A percentile compares a stretch with the other conserved stretches of the same genome.
These are phyloP conservation scores for Diachrysia chrysitis DNA, from an alignment of 2,888 invertebrate species.

Conservation along the genomic window DNA sequence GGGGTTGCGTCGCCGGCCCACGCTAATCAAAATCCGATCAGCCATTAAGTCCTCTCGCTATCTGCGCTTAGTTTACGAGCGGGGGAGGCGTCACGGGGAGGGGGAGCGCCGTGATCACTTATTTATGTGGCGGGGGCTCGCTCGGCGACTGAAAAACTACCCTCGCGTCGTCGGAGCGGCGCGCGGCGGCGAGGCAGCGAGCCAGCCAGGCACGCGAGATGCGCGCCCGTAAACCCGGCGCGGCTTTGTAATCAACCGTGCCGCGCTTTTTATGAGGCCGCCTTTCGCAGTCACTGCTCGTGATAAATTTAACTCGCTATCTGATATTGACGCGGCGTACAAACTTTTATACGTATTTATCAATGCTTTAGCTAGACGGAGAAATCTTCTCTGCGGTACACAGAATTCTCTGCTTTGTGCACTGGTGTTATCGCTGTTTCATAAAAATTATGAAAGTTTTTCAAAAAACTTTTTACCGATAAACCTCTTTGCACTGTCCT, in stretches of 20 bases:
- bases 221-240: constrained; percentile 78
- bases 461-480: constrained; percentile 19
- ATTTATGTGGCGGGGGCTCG: constrained; percentile 85
- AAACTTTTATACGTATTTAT: constrained; percentile 67
- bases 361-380: constrained; percentile 49
- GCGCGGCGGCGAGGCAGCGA: constrained; percentile 61
- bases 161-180: constrained; percentile 77
- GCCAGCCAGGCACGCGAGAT: constrained; percentile 70
- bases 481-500: constrained; percentile 9
- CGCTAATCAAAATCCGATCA: constrained; percentile 90
- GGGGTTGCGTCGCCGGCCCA: constrained; percentile 86
- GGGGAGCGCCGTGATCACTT: constrained; percentile 79
- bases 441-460: constrained; percentile 5
- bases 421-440: neutral
- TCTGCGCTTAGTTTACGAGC: constrained; percentile 89
- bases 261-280: constrained; percentile 86
- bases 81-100: constrained; percentile 72
- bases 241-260: constrained; percentile 85
- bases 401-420: constrained; percentile 26
- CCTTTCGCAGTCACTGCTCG: constrained; percentile 80
- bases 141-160: constrained; percentile 85
- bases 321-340: constrained; percentile 77
- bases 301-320: constrained; percentile 83
- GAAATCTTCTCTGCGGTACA: constrained; percentile 38
- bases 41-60: constrained; percentile 89